Base-by-base conservation (phyloP, 1,140 invertebrate species). In the Colletes latitarsis region DNA sequence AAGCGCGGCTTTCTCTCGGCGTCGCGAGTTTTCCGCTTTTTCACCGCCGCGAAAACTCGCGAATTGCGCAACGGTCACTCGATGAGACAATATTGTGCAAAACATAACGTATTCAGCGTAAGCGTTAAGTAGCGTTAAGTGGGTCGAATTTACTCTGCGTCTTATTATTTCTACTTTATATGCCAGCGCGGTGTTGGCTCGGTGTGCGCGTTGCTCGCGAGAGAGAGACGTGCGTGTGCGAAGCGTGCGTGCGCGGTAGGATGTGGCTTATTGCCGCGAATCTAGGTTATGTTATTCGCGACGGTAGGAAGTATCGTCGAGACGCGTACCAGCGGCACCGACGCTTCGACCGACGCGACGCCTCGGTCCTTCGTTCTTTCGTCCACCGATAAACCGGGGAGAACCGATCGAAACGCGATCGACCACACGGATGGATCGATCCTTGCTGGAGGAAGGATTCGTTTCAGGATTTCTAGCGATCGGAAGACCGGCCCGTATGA, bases 141-240 rank as follows among this genome's bases (percentile, higher is more conserved):
- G 92, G 92, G 90, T 92, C 91, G 91, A 93, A 93, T 93, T 93
- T 93, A 92, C 92, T 93, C 87, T 88, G 85, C 89, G 86, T 88
- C 91, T 93, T 92, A 91, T 93, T 93, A 93, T 93, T 93, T 93
- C 91, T 90, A 92, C 92, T 93, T 93, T 92, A 92, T 92, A 92
- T 93, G 92, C 91, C 77, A 83, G 80, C 82, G 71, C 81, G 82
- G 9, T 19, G 60, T 4, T 5, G 0, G 82, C 80, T 85, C 82
- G 82, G 62, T 74, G 63, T 69, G 75, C 72, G 82, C 68, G 77
- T 86, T 74, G 83, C 77, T 81, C 78, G 82, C 82, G 64, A 75
- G 49, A 41, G 57, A 8, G 30, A 75, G 30, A 30, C 30, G 30
- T 52, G 66, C 17, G 60, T 77, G 75, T 76, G 41, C 58, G 30